These are phyloP conservation scores for Nothoprocta pentlandii DNA, from an alignment of 2,113 vertebrate species.

Conservation along the genomic window DNA sequence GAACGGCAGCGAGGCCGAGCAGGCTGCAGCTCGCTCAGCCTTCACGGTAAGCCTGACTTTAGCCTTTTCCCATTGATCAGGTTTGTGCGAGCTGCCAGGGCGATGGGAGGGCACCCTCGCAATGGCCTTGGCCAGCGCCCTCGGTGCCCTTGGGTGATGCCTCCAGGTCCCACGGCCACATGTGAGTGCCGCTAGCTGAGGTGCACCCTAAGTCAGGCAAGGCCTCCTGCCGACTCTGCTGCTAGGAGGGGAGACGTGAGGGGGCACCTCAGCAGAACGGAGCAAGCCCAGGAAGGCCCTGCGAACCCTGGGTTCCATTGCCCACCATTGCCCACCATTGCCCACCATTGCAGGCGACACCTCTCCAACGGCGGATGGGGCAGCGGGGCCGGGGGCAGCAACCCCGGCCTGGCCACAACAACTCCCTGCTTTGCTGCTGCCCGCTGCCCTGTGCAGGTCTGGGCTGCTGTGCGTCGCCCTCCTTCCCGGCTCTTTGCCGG, in stretches of 20 bases:
- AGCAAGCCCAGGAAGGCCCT: background rate
- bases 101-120: background rate
- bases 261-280: background rate
- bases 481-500: background rate
- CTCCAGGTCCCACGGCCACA: background rate
- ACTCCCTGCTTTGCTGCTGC: background rate
- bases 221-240: fast-evolving
- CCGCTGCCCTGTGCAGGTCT: no score
- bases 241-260: background rate
- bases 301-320: no score
- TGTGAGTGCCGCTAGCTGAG: background rate
- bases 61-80: background rate
- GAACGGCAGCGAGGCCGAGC: background rate
- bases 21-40: background rate
- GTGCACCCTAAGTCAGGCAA: background rate
- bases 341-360: no score
- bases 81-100: background rate
- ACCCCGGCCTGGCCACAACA: background rate
- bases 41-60: background rate
- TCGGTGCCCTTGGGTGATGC: background rate
- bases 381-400: background rate
- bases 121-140: background rate
- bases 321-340: no score
- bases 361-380: no score
- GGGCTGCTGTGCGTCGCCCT: fast-evolving